A percentile compares a stretch with the other conserved stretches of the same genome.
These are phyloP conservation scores for Cygnus olor DNA, from an alignment of 2,797 vertebrate genomes.

Conservation along the genomic window DNA sequence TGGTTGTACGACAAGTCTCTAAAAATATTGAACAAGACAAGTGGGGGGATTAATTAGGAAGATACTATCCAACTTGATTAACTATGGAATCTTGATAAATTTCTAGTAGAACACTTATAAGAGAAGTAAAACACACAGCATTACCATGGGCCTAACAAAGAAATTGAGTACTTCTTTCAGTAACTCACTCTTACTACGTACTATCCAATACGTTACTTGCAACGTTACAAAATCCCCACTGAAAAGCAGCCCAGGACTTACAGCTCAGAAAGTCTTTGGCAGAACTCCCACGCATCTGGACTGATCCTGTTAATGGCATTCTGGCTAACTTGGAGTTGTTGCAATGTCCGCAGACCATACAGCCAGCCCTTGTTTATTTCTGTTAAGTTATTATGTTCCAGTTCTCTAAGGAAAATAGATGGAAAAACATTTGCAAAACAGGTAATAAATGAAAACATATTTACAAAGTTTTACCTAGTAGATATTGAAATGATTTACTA, in stretches of 20 bases:
- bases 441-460: not conserved
- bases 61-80: not conserved
- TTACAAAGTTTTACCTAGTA: not conserved
- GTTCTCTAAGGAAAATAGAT: slow-evolving; percentile 83
- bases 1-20: slow-evolving; percentile 96
- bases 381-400: slow-evolving; percentile 97
- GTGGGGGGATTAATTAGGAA: not conserved
- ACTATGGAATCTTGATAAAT: not conserved
- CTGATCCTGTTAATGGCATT: slow-evolving; percentile 91
- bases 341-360: slow-evolving; percentile 91
- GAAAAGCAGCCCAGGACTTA: slow-evolving; percentile 80
- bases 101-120: not conserved
- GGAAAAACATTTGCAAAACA: slow-evolving; percentile 30
- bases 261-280: slow-evolving; percentile 94
- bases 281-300: slow-evolving; percentile 97
- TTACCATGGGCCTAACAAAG: not conserved
- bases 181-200: not conserved
- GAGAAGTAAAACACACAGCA: not conserved
- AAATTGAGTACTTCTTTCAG: not conserved
- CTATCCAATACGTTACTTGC: not conserved
- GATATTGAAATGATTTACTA: not conserved
- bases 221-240: not conserved
- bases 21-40: slow-evolving; percentile 35
- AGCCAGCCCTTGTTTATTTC: slow-evolving; percentile 98
- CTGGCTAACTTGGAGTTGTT: slow-evolving; percentile 89